Conservation (phyloP, 2,797 vertebrate species). For the Ambastaia sidthimunki region DNA sequence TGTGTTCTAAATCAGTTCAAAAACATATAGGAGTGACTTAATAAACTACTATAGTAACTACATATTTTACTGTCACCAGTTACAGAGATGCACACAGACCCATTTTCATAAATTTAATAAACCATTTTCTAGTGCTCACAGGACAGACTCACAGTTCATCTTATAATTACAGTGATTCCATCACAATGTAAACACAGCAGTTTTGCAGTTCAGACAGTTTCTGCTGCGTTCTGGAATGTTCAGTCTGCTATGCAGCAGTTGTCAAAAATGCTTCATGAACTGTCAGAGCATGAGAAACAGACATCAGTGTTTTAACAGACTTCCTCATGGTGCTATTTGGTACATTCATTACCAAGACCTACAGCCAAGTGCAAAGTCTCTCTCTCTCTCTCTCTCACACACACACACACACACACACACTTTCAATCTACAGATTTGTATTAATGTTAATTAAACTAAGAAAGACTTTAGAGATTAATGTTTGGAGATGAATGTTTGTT, state of each 20-base stretch:
- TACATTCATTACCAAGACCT: constrained; percentile 4
- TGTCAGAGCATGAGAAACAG: constrained; percentile 9
- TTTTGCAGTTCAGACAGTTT: background rate
- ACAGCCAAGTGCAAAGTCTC: background rate
- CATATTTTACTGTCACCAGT: background rate
- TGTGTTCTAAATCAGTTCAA: too few species aligned
- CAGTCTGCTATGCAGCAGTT: background rate
- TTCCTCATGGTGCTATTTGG: constrained; percentile 14
- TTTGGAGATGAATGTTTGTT: background rate
- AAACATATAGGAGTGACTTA: background rate
- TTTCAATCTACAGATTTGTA: background rate
- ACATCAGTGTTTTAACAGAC: constrained; percentile 21
- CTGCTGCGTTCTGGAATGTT: constrained; percentile 6
- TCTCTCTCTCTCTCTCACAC: background rate
- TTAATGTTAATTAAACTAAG: background rate
- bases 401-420: background rate
- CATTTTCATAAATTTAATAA: background rate
- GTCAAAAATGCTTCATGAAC: constrained; percentile 10
- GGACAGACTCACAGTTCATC: too few species aligned
- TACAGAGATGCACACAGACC: background rate
- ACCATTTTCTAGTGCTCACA: background rate
- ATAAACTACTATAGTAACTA: background rate
- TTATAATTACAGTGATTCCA: too few species aligned
- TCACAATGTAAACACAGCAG: background rate
- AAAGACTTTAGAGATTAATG: background rate